phyloP scores from a whole-genome alignment of 2,113 vertebrate genomes.

The Alexandromys fortis region DNA sequence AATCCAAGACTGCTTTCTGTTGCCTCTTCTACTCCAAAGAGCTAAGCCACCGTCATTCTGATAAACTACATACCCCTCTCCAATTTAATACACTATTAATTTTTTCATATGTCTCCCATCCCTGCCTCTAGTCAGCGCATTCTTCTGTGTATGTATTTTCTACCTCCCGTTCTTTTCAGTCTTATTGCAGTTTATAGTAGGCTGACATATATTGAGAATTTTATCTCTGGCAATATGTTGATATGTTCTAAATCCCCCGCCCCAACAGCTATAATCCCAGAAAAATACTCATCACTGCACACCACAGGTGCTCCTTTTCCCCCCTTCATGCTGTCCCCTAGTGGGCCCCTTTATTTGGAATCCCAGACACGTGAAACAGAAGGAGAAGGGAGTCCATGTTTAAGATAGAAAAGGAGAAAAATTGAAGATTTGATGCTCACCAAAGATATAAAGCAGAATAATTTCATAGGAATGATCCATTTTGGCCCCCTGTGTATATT shows the following conservation, averaged over 20 bases:
- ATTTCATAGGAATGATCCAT: constrained; percentile 54
- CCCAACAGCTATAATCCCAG: not conserved
- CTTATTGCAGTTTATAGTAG: not conserved
- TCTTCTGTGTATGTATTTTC: not conserved
- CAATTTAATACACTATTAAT: not conserved
- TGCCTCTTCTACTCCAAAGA: not conserved
- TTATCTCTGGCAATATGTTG: not conserved
- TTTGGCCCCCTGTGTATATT: not conserved
- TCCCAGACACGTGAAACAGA: not conserved
- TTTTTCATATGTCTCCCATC: not conserved
- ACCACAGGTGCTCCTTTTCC: not conserved
- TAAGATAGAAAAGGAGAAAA: not conserved
- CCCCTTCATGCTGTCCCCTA: not conserved
- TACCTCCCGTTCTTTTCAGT: not conserved
- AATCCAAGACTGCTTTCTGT: not conserved
- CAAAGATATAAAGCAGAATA: constrained; percentile 51
- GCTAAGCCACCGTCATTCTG: not conserved
- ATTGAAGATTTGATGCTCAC: constrained; percentile 18
- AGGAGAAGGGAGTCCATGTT: constrained; percentile 21
- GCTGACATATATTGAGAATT: not conserved
- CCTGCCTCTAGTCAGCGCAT: not conserved
- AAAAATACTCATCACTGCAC: not conserved
- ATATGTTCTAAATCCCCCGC: not conserved
- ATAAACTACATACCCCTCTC: not conserved
- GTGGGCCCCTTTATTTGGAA: not conserved